Base-by-base conservation (phyloP, 2,797 vertebrate species). In the Zonotrichia albicollis region DNA sequence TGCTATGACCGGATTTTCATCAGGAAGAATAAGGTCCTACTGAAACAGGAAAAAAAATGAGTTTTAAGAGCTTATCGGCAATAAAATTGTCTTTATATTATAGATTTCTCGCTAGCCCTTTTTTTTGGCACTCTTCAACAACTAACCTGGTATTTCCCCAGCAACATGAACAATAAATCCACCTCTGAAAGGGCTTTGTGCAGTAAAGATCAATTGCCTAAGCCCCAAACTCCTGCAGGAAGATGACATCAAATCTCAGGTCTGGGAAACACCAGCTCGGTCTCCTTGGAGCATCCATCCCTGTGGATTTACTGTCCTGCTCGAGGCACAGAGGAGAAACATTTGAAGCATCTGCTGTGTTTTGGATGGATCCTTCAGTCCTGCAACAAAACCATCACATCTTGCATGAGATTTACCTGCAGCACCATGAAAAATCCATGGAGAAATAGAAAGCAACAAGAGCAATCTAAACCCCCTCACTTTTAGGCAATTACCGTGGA, bases 51-150 rank as follows among this genome's bases (percentile, higher is more conserved):
- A 95, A 76, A 75, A 97, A 95, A 97, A 95, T 87, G 89, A 97
- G 92, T 97, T 98, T 98, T 97, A 98, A 98, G 97, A 98, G 98
- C 97, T 98, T 98, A 97, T 96, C 36, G 98, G 98, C 98, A 99
- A 99, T 99, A 99, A 99, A 99, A 99, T 98, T 99, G 98, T 99
- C 98, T 98, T 98, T 98, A 98, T 98, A 97, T 97, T 97, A 95
- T 97, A 97, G 96, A 94, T 74, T 82, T 92, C 89, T 97, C 82
- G 94, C 95, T 94, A 92, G 96, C 94, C 92, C 91, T 45, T 93
- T 94, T 93, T 84, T 89, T 93, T 78, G 64, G 51, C 8, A 26
- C n/a, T 75, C 80, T 55, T 22, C 78, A 85, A 42, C 76, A 48
- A 75, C 42, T 75, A 77, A 87, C 60, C 22, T n/a, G 18, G 25